A percentile compares a stretch with the other conserved stretches of the same genome.
Conservation (phyloP, 2,113 vertebrate genomes). For the Fukomys damarensis region DNA sequence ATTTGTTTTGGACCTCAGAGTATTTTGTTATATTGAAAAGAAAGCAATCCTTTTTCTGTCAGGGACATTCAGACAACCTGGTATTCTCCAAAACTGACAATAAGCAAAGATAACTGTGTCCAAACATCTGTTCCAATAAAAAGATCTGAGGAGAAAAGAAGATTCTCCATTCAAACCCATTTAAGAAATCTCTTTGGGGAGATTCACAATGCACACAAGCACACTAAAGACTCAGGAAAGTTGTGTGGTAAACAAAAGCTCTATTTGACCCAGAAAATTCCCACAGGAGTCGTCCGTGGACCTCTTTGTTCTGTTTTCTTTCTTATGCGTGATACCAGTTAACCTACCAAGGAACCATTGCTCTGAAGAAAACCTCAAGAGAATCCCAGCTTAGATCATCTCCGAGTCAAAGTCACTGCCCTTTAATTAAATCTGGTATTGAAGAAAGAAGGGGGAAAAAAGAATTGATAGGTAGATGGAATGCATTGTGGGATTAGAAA, state of each 20-base stretch:
- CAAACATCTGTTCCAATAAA: conserved; percentile 2
- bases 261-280: conserved; percentile 6
- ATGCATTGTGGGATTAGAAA: conserved; percentile 46
- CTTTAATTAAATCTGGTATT: conserved; percentile 7
- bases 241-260: neutral
- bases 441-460: neutral
- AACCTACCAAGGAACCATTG: neutral
- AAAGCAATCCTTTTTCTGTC: neutral
- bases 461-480: neutral
- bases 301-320: neutral
- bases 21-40: neutral
- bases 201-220: neutral
- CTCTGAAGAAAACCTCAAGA: neutral
- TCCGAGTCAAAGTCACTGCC: neutral
- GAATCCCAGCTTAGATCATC: conserved; percentile 44
- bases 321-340: neutral
- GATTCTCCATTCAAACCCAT: conserved; percentile 10
- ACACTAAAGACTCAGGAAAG: neutral
- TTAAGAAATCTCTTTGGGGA: conserved; percentile 14
- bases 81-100: conserved; percentile 24
- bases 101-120: conserved; percentile 14
- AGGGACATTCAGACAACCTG: neutral
- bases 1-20: neutral
- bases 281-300: neutral
- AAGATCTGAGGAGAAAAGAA: neutral